Conservation (phyloP, 2,113 vertebrate species). For the Elaphurus davidianus region DNA sequence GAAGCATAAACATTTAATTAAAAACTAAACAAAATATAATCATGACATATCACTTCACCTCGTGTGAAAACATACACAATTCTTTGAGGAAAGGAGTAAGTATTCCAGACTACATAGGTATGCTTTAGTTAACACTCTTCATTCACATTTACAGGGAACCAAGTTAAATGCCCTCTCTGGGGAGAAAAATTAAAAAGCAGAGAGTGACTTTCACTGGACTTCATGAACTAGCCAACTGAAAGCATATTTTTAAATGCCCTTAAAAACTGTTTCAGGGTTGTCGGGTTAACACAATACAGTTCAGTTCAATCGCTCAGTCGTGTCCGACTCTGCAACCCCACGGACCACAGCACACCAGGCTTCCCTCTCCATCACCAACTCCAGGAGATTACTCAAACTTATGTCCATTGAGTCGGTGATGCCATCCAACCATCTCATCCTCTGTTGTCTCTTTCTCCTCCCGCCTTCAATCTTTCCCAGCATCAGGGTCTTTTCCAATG, state of each 20-base stretch:
- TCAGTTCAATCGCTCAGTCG: background rate
- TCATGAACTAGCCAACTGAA: background rate
- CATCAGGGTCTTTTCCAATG: background rate
- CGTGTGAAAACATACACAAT: background rate
- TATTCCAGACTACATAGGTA: background rate
- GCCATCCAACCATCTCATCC: background rate
- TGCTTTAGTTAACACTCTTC: background rate
- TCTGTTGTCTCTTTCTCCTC: background rate
- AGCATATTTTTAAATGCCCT: slow-evolving; percentile 26
- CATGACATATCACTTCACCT: background rate
- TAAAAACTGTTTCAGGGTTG: background rate
- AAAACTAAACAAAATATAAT: slow-evolving; percentile 31
- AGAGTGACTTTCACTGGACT: background rate
- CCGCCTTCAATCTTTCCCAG: background rate
- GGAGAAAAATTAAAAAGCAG: background rate
- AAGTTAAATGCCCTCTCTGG: background rate
- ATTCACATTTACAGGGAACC: background rate
- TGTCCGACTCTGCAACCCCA: background rate
- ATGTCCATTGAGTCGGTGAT: background rate
- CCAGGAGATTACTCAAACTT: background rate
- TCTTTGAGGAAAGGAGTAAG: background rate
- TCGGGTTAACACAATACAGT: slow-evolving; percentile 9
- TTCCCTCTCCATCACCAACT: background rate
- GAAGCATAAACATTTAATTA: background rate
- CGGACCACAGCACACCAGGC: background rate